Conservation (phyloP, 2,797 vertebrate species). For the Darevskia mixta region DNA sequence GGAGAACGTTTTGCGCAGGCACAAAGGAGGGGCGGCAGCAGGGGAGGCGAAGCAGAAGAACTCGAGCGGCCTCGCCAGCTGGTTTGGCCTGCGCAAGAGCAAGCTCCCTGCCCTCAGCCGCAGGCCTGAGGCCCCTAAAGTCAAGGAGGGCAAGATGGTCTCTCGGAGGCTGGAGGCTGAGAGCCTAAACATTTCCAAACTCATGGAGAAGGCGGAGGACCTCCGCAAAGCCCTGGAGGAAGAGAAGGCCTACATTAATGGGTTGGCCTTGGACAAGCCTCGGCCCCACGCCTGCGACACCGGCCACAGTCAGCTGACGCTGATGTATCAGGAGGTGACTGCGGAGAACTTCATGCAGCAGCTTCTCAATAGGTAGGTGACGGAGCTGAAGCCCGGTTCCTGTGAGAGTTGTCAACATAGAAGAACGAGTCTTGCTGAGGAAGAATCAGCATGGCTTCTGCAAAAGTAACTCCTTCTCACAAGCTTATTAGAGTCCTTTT, state of each 20-base stretch:
- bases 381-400: background rate
- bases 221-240: slow-evolving; percentile 93
- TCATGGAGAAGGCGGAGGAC: slow-evolving; percentile 97
- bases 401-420: too few species aligned
- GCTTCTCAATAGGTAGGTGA: slow-evolving; percentile 91
- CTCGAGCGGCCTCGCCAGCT: slow-evolving; percentile 92
- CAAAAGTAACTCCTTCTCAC: background rate
- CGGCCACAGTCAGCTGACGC: slow-evolving; percentile 88
- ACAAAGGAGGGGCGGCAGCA: slow-evolving; percentile 80
- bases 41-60: slow-evolving; percentile 89
- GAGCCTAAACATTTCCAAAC: slow-evolving; percentile 94
- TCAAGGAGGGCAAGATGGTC: slow-evolving; percentile 86
- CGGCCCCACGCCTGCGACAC: slow-evolving; percentile 69
- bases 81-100: slow-evolving; percentile 95
- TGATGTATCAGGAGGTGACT: slow-evolving; percentile 91
- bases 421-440: background rate
- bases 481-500: background rate
- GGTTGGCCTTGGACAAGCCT: slow-evolving; percentile 84
- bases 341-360: slow-evolving; percentile 98
- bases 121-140: slow-evolving; percentile 84
- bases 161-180: slow-evolving; percentile 89
- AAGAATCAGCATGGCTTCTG: background rate
- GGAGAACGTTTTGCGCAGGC: slow-evolving; percentile 93
- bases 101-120: slow-evolving; percentile 93
- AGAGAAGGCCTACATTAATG: slow-evolving; percentile 90